These are phyloP conservation scores for Alligator mississippiensis DNA, from an alignment of 2,113 vertebrate species.

Conservation along the genomic window DNA sequence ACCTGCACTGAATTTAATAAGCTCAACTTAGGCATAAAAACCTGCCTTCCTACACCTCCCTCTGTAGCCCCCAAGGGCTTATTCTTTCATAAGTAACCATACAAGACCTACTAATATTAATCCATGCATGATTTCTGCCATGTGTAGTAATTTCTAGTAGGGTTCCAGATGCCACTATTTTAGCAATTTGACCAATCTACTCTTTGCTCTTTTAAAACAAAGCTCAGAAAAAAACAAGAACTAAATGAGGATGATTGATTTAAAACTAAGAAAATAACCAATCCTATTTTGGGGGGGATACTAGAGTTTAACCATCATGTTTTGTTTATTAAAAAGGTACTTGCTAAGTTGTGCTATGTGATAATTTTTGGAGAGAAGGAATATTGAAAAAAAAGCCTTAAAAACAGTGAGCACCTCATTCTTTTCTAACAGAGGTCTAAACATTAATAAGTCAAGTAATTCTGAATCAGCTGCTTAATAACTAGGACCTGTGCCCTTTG, in stretches of 20 bases:
- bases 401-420: neutral
- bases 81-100: neutral
- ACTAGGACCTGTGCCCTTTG: neutral
- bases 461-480: neutral
- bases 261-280: neutral
- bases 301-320: no score
- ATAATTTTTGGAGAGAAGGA: no score
- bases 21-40: neutral
- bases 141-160: neutral
- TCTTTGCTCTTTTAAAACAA: neutral
- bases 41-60: neutral
- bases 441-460: neutral
- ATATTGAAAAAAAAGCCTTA: accelerated
- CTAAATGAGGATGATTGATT: neutral
- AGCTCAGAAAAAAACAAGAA: neutral
- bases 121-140: neutral
- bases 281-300: neutral
- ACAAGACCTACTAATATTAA: neutral
- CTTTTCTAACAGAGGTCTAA: neutral
- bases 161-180: neutral
- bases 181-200: neutral
- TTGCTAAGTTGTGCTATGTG: no score
- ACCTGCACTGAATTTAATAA: neutral
- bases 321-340: no score
- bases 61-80: neutral